A percentile compares a stretch with the other conserved stretches of the same genome.
Evolutionary conservation across 2,113 vertebrate genomes (phyloP).

Genomic region (Paraplagusia blochii): DNA sequence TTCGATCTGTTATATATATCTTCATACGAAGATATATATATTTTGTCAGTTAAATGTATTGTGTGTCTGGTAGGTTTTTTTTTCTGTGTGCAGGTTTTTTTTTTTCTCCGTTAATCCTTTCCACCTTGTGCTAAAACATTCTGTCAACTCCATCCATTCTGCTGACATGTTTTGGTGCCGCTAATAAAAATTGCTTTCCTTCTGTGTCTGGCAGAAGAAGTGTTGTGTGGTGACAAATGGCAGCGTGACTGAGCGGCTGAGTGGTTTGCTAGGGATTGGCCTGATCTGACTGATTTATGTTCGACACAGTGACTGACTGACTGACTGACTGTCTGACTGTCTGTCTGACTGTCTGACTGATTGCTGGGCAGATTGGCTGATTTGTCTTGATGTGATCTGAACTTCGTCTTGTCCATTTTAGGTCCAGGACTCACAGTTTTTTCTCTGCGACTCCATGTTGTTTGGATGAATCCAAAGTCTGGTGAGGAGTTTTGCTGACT

Average conservation of each 20-base stretch:
- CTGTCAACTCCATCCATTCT: constrained; percentile 34
- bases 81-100: background rate
- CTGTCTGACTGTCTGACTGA: constrained; percentile 12
- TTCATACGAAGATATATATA: no score
- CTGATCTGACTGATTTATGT: constrained; percentile 31
- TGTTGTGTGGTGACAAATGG: constrained; percentile 49
- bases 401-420: background rate
- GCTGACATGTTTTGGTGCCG: constrained; percentile 5
- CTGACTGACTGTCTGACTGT: constrained; percentile 23
- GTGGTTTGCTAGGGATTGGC: constrained; percentile 33
- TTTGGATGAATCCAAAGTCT: background rate
- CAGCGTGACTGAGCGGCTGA: constrained; percentile 43
- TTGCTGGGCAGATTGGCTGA: background rate
- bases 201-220: constrained; percentile 6
- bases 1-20: no score
- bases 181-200: constrained; percentile 28
- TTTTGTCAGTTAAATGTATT: no score
- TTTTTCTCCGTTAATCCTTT: background rate
- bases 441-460: no score
- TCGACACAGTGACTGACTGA: constrained; percentile 25
- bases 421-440: no score
- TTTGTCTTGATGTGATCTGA: background rate
- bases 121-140: constrained; percentile 19
- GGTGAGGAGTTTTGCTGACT: background rate
- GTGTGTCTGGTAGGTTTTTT: background rate